These are phyloP conservation scores for Neodon shergylaensis DNA, from an alignment of 2,113 vertebrate species.

Conservation along the genomic window DNA sequence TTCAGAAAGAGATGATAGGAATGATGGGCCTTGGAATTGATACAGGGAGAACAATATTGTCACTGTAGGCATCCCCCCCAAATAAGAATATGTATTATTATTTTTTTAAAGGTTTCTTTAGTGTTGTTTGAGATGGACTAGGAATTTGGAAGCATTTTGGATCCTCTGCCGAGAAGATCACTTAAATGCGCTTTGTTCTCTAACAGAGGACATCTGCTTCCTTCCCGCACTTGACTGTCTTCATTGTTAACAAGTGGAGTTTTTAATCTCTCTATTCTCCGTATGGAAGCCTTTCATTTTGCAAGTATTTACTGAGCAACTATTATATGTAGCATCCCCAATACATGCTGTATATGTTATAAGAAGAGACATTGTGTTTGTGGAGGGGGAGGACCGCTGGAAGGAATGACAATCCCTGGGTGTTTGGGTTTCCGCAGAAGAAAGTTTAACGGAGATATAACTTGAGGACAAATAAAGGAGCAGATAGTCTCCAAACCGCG, in stretches of 20 bases:
- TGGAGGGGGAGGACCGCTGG: not conserved
- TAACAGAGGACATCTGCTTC: not conserved
- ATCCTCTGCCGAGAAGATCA: not conserved
- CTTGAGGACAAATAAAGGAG: not conserved
- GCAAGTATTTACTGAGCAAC: not conserved
- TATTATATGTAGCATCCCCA: not conserved
- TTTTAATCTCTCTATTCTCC: not conserved
- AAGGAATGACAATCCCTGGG: not conserved
- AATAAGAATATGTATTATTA: not conserved
- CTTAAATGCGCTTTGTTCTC: not conserved
- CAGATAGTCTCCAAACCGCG: not conserved
- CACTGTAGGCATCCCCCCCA: not conserved
- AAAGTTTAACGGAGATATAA: not conserved
- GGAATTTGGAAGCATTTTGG: conserved; percentile 16
- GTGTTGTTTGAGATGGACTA: not conserved
- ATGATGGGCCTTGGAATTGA: not conserved
- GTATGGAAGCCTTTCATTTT: conserved; percentile 36
- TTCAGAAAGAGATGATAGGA: not conserved
- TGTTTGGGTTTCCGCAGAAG: not conserved
- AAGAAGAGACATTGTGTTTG: not conserved
- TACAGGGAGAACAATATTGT: not conserved
- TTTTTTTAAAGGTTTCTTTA: not conserved
- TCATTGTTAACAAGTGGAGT: not conserved
- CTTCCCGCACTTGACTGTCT: not conserved
- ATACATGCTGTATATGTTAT: not conserved